Evolutionary conservation across 2,797 vertebrate genomes (phyloP).

Genomic region (Trematomus bernacchii): DNA sequence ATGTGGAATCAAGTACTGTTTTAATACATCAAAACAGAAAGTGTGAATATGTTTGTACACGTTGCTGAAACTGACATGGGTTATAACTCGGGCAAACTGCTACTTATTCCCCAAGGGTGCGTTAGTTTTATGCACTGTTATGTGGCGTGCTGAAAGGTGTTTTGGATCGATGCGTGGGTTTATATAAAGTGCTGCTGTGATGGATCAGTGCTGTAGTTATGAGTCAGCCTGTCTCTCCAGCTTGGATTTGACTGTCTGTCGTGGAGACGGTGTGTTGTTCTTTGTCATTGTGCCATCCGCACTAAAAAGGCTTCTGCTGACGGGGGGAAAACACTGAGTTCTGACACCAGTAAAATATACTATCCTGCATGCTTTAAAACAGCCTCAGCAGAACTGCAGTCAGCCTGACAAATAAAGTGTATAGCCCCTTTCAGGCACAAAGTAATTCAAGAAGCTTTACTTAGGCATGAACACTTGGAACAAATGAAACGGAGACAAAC

Average conservation of each 20-base stretch:
- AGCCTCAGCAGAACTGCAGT: slow-evolving; percentile 28
- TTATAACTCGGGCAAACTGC: neutral
- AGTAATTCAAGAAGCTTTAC: no score
- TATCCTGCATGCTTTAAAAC: slow-evolving; percentile 20
- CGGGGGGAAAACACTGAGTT: slow-evolving; percentile 4
- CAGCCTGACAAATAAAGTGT: slow-evolving; percentile 10
- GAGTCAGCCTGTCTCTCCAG: slow-evolving; percentile 3
- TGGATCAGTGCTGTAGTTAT: neutral
- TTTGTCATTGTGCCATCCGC: slow-evolving; percentile 10
- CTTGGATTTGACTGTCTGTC: slow-evolving; percentile 17
- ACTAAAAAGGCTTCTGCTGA: slow-evolving; percentile 43
- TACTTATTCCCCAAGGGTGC: neutral
- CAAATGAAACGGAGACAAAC: no score
- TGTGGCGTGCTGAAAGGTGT: neutral
- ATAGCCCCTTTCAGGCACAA: neutral
- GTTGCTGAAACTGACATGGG: no score
- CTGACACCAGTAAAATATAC: slow-evolving; percentile 28
- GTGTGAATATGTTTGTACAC: no score
- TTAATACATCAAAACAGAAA: no score
- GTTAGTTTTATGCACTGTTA: neutral
- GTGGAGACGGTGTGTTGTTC: neutral
- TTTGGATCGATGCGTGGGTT: neutral
- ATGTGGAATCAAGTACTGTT: no score
- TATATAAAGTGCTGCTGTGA: neutral
- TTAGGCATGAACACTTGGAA: no score